phyloP scores from a whole-genome alignment of 2,797 vertebrate genomes.

The Epinephelus awoara region DNA sequence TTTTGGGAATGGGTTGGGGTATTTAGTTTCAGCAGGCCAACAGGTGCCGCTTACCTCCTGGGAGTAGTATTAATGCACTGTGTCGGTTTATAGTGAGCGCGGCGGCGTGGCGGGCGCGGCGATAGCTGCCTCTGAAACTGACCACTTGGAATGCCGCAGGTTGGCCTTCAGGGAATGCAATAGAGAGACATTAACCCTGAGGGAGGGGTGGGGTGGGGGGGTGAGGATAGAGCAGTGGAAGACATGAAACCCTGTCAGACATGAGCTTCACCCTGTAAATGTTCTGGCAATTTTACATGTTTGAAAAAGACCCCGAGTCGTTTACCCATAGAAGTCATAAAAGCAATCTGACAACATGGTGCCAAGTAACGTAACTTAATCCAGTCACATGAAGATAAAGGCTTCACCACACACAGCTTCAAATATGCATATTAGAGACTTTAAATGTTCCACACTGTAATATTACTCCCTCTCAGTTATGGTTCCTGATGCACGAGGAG shows the following conservation, averaged over 20 bases:
- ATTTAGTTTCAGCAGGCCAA: constrained; percentile 78
- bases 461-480: background rate
- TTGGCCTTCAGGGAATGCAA: constrained; percentile 72
- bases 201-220: background rate
- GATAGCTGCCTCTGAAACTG: constrained; percentile 75
- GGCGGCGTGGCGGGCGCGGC: constrained; percentile 42
- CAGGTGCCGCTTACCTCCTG: constrained; percentile 81
- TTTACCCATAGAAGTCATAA: constrained; percentile 17
- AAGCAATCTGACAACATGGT: background rate
- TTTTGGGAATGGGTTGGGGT: constrained; percentile 59
- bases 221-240: constrained; percentile 7
- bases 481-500: background rate
- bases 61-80: constrained; percentile 76
- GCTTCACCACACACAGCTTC: background rate
- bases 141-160: constrained; percentile 79
- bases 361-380: background rate
- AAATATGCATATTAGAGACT: background rate
- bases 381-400: background rate
- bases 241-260: constrained; percentile 50
- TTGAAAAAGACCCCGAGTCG: background rate
- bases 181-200: constrained; percentile 61
- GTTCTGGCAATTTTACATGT: constrained; percentile 35
- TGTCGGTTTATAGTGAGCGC: constrained; percentile 68
- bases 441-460: background rate
- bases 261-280: constrained; percentile 40